Evolutionary conservation across 2,113 vertebrate species (phyloP).

Genomic region (Xerus inauris): DNA sequence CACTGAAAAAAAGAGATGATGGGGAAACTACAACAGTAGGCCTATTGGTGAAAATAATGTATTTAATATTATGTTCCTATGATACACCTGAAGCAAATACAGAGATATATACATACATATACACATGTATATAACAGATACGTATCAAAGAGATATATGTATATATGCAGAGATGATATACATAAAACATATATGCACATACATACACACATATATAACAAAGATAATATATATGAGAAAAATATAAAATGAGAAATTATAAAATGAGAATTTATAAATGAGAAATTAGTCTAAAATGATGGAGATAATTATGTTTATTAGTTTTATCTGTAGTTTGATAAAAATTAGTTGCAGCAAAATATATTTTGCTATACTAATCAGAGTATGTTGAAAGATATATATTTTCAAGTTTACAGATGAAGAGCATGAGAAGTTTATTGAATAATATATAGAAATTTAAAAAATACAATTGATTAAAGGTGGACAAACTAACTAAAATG

Average conservation of each 20-base stretch:
- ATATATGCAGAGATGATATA: not conserved
- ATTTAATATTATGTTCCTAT: not conserved
- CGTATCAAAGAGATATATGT: no score
- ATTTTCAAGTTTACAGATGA: conserved; percentile 13
- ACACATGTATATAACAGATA: not conserved
- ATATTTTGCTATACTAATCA: not conserved
- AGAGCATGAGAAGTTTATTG: not conserved
- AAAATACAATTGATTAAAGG: not conserved
- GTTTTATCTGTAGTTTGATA: not conserved
- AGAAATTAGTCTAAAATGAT: not conserved
- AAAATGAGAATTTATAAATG: not conserved
- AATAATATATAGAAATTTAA: not conserved
- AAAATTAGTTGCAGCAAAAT: not conserved
- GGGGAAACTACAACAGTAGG: not conserved
- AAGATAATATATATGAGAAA: not conserved
- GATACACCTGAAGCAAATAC: not conserved
- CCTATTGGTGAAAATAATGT: not conserved
- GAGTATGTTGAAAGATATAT: not conserved
- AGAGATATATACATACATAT: not conserved
- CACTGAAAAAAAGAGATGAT: no score
- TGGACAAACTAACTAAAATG: not conserved
- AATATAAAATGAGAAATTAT: not conserved
- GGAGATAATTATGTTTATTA: not conserved
- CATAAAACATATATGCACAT: not conserved
- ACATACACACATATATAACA: not conserved